Evolutionary conservation across 2,113 vertebrate genomes (phyloP), one percentile per base, ranked within the genome.

Genomic region (Sialia sialis): DNA sequence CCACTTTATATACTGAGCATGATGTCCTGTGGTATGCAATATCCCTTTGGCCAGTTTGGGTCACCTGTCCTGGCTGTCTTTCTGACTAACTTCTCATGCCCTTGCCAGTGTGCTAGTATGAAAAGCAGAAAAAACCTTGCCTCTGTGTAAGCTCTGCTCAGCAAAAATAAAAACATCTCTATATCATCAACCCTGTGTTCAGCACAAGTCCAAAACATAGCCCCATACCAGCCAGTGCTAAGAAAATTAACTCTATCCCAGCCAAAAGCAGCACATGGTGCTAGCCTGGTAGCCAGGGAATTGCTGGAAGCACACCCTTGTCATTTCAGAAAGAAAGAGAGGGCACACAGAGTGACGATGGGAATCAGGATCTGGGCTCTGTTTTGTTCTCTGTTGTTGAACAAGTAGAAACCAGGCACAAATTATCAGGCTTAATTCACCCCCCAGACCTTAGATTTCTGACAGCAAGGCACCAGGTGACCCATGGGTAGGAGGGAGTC

Each of bases 221-320:
- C 14, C 5, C 25, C 25, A 41, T 54, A 16, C 10, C 30, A 55
- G 54, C 34, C 30, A 18, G 39, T 83, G 78, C 27, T 54, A 76
- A 48, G 30, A 41, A 62, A 69, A 83, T 76, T 62, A 62, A 41
- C 55, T 48, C 70, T 62, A 36, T 4, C 34, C 12, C 8, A 69
- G 41, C 34, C 39, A 68, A 69, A 89, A 68, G 30, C 62, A 55
- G 48, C 21, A 26, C 25, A 27, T 7, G 0, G 0, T 60, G 67
- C 36, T 68, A 52, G 62, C 29, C 84, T 72, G 36, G 62, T 69
- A 75, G 36, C 34, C 56, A 46, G 41, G 49, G 10, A 21, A 76
- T 44, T 7, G 22, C 44, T 76, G 75, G 79, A 64, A 87, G 59
- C 7, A 36, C 3, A 2, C 23, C 0, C 0, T 23, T 9, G 6